phyloP scores from a whole-genome alignment of 2,888 invertebrate genomes.

The Patella caerulea region DNA sequence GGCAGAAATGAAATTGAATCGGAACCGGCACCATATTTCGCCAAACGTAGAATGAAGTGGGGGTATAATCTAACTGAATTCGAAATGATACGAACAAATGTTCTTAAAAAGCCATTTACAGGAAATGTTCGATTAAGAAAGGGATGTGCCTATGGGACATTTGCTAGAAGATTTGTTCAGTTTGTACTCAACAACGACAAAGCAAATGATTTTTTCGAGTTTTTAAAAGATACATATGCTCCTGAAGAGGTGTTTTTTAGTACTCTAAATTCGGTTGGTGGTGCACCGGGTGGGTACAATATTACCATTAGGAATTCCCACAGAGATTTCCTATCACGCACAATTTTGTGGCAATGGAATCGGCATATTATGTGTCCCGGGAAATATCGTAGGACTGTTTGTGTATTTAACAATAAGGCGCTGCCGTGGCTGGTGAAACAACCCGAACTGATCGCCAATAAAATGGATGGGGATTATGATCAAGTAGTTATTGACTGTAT shows the following conservation, averaged over 20 bases:
- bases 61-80: constrained; percentile 30
- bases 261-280: constrained; percentile 56
- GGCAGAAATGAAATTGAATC: constrained; percentile 67
- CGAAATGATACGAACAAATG: constrained; percentile 34
- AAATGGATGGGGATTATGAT: constrained; percentile 45
- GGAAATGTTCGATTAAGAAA: constrained; percentile 49
- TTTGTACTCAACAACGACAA: constrained; percentile 52
- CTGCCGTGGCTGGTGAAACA: constrained; percentile 51
- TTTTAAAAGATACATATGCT: constrained; percentile 63
- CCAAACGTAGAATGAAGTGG: constrained; percentile 34
- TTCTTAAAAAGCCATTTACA: constrained; percentile 37
- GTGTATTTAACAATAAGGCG: constrained; percentile 52
- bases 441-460: constrained; percentile 66
- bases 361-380: constrained; percentile 33
- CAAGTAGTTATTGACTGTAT: constrained; percentile 42
- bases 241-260: constrained; percentile 69
- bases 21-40: constrained; percentile 29
- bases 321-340: constrained; percentile 44
- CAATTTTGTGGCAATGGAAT: constrained; percentile 50
- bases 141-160: constrained; percentile 64
- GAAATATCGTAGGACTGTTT: constrained; percentile 41
- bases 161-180: constrained; percentile 58
- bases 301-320: constrained; percentile 42
- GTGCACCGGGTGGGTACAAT: constrained; percentile 56
- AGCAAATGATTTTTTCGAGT: constrained; percentile 52